phyloP scores from a whole-genome alignment of 2,113 vertebrate genomes.

The Smithornis capensis region DNA sequence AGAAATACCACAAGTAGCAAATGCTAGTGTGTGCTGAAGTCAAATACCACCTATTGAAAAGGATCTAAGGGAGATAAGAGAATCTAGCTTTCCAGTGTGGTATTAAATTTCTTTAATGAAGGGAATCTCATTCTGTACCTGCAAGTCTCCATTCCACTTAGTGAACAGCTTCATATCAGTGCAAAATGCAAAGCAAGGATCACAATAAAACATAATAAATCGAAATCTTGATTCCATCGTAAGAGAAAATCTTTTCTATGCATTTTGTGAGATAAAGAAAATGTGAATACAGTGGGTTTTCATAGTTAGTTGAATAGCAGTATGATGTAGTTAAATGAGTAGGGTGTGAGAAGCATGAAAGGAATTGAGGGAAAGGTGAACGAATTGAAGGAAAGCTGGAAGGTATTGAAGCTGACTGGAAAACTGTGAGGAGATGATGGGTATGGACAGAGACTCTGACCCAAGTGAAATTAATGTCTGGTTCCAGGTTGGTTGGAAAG shows the following conservation, averaged over 20 bases:
- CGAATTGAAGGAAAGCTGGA: not conserved
- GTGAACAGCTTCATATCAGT: not conserved
- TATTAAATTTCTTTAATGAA: not conserved
- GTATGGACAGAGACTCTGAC: not conserved
- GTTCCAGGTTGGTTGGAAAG: not conserved
- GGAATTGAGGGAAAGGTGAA: not conserved
- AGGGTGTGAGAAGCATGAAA: not conserved
- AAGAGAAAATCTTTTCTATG: not conserved
- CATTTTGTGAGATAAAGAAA: not conserved
- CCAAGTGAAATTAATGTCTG: not conserved
- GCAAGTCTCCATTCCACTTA: not conserved
- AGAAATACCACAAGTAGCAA: not conserved
- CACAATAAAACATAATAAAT: not conserved
- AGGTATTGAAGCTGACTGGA: not conserved
- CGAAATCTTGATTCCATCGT: not conserved
- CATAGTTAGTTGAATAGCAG: fast-evolving
- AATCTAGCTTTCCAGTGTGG: not conserved
- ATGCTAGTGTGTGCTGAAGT: not conserved
- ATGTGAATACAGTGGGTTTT: not conserved
- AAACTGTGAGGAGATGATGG: not conserved
- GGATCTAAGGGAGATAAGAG: not conserved
- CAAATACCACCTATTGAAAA: not conserved
- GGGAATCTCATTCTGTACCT: not conserved
- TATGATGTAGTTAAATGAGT: not conserved
- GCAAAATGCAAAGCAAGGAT: not conserved